Percentiles rank a stretch among this genome's conserved stretches.
Conservation (phyloP, 2,113 vertebrate species). For the Cyphomyrus plagiostoma region DNA sequence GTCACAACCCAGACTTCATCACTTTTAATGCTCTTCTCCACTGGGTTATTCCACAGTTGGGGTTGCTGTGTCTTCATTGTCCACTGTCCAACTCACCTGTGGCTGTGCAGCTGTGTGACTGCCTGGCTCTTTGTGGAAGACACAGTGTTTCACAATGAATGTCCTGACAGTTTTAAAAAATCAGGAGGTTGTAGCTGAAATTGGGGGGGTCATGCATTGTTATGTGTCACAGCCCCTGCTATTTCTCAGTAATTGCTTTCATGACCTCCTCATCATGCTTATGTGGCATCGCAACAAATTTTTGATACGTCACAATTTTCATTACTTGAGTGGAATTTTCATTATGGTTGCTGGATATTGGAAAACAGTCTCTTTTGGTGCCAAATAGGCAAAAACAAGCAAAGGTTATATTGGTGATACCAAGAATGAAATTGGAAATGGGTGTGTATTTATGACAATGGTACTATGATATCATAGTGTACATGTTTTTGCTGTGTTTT, state of each 20-base stretch:
- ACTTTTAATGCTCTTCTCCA: not conserved
- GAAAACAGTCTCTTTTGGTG: not conserved
- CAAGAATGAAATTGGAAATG: not conserved
- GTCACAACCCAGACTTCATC: not conserved
- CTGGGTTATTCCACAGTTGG: not conserved
- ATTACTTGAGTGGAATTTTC: not conserved
- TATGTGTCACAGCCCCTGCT: not conserved
- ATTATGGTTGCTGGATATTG: not conserved
- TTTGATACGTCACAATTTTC: not conserved
- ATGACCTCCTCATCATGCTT: conserved; percentile 2
- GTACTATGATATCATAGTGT: not conserved
- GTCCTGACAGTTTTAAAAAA: not conserved
- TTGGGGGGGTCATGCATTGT: not conserved
- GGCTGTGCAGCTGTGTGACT: not conserved
- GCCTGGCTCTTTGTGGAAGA: not conserved
- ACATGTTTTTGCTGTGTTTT: not conserved
- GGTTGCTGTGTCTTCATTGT: not conserved
- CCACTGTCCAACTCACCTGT: no score
- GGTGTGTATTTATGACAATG: not conserved
- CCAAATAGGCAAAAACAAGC: not conserved
- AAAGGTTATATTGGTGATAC: not conserved
- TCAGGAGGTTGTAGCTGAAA: conserved; percentile 2
- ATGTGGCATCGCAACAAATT: not conserved
- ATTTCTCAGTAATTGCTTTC: conserved; percentile 11
- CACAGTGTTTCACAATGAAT: not conserved